phyloP scores from a whole-genome alignment of 2,888 invertebrate species.

The Pollenia angustigena region DNA sequence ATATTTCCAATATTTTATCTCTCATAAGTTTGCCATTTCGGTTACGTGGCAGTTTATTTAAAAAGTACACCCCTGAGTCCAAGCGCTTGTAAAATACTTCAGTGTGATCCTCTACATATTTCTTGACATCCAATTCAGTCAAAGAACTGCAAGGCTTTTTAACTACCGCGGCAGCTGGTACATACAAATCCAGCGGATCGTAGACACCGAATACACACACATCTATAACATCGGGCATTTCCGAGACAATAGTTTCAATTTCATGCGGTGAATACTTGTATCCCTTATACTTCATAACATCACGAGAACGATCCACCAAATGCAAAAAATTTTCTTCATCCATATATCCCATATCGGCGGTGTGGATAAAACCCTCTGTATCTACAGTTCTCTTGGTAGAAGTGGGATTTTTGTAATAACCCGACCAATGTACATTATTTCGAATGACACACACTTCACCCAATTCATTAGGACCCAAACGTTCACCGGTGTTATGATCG shows the following conservation, averaged over 20 bases:
- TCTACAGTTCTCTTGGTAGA: slow-evolving; percentile 76
- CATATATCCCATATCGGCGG: slow-evolving; percentile 81
- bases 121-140: slow-evolving; percentile 76
- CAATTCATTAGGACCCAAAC: slow-evolving; percentile 74
- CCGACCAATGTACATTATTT: slow-evolving; percentile 74
- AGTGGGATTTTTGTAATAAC: slow-evolving; percentile 78
- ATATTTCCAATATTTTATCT: slow-evolving; percentile 41
- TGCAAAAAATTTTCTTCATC: slow-evolving; percentile 78
- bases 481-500: slow-evolving; percentile 74
- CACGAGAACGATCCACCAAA: slow-evolving; percentile 80
- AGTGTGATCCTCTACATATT: slow-evolving; percentile 71
- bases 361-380: slow-evolving; percentile 78
- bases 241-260: slow-evolving; percentile 53
- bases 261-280: slow-evolving; percentile 57
- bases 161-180: slow-evolving; percentile 80
- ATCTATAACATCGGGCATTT: slow-evolving; percentile 60
- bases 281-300: slow-evolving; percentile 78
- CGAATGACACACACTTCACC: slow-evolving; percentile 78
- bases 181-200: slow-evolving; percentile 78
- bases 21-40: slow-evolving; percentile 64
- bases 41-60: slow-evolving; percentile 51
- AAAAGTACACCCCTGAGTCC: slow-evolving; percentile 57
- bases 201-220: slow-evolving; percentile 66
- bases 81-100: slow-evolving; percentile 41
- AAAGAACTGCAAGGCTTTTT: slow-evolving; percentile 74